Percentiles rank a stretch among this genome's conserved stretches.
Evolutionary conservation across 2,113 vertebrate genomes (phyloP).

Genomic region (Cathartes aura): DNA sequence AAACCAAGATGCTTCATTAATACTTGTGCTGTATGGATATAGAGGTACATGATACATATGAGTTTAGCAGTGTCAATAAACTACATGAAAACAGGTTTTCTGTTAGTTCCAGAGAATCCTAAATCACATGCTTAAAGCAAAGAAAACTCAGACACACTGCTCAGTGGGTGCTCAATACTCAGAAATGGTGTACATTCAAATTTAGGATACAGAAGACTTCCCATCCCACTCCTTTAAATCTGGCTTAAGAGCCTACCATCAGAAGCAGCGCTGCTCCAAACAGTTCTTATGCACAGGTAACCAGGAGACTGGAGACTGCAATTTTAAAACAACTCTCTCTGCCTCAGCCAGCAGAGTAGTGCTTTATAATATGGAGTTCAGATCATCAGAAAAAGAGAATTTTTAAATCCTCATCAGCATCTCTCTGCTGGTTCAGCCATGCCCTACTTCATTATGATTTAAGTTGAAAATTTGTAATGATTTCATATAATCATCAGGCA

Average conservation of each 20-base stretch:
- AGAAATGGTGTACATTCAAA: neutral
- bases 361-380: neutral
- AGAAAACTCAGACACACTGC: neutral
- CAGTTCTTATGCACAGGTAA: neutral
- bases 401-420: neutral
- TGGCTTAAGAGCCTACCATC: neutral
- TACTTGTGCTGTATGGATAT: neutral
- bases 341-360: neutral
- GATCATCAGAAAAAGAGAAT: neutral
- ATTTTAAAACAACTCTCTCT: neutral
- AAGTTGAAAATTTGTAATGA: neutral
- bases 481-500: neutral
- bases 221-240: neutral
- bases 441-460: neutral
- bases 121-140: neutral
- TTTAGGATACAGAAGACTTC: neutral
- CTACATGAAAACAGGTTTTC: neutral
- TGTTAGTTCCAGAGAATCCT: neutral
- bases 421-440: neutral
- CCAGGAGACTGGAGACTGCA: neutral
- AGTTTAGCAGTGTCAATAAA: neutral
- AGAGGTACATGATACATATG: neutral
- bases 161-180: neutral
- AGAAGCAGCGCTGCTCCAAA: neutral
- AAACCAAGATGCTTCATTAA: neutral